Evolutionary conservation across 2,888 invertebrate genomes (phyloP), one percentile per base, ranked within the genome.

Genomic region (Tinea pellionella): DNA sequence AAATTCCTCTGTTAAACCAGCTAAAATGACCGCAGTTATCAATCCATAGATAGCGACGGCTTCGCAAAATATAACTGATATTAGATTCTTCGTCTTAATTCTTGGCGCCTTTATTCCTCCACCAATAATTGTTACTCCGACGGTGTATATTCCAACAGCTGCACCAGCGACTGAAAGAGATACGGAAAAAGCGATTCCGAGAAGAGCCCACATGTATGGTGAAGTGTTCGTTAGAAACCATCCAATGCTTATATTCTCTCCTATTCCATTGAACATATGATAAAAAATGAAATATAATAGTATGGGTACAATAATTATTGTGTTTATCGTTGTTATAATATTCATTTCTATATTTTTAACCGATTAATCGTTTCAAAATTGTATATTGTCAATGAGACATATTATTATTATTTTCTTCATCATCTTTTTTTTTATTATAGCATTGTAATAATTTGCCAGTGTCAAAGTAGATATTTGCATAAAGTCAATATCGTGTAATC

Each of bases 1-100:
- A 65, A 80, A 86, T 62, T 77, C 71, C 47, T 90, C 90, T 63
- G 94, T 78, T 69, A 90, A 88, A 62, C 94, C 94, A 55, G 94
- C 93, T 60, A 97, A 89, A 6, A 97, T 96, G 70, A 97, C 97
- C 11, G 97, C 96, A 69, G 96, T 96, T 68, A 97, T 97, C 24
- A 97, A 90, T n/a, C 97, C 97, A 80, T 97, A 97, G 78, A 97
- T 97, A 63, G 97, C 97, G 0, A 97, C 97, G 65, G 97, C 97
- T 84, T 97, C 97, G 74, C 97, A 97, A 88, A 97, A 97, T 75
- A 97, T 97, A 65, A 97, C 96, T 13, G 96, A 96, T 69, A 97
- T 96, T 66, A 97, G 89, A 83, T 97, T 97, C 80, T 97, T 97
- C 9, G 97, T 97, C 78, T 96, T 94, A 73, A 97, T 97, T 65